Conservation (phyloP, 2,113 vertebrate genomes). For the Brevimyrus niger region DNA sequence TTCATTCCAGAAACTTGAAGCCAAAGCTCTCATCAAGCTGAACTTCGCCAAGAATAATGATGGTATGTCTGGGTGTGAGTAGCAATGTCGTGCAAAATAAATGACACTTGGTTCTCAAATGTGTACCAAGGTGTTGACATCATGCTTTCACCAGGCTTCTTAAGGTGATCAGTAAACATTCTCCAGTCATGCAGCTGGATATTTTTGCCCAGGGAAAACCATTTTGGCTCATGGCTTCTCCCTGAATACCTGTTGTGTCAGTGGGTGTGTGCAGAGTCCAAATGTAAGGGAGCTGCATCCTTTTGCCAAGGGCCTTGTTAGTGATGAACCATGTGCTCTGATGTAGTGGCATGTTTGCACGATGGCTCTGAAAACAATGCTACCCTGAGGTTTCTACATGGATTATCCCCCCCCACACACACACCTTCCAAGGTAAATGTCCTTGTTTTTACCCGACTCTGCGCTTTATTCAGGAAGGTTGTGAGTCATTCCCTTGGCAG, state of each 20-base stretch:
- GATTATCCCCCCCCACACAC: background rate
- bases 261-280: background rate
- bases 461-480: background rate
- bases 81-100: background rate
- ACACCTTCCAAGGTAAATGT: background rate
- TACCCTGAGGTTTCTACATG: background rate
- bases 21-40: slow-evolving; percentile 85
- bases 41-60: slow-evolving; percentile 89
- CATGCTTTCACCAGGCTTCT: background rate
- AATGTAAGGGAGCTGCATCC: background rate
- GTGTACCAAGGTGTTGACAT: background rate
- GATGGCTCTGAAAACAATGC: background rate
- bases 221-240: background rate
- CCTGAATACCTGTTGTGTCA: background rate
- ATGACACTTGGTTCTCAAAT: background rate
- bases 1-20: slow-evolving; percentile 78
- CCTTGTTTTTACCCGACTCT: background rate
- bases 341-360: background rate
- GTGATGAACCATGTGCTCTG: background rate
- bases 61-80: slow-evolving; percentile 58
- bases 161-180: background rate
- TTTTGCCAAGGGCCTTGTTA: background rate
- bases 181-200: background rate
- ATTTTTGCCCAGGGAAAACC: background rate
- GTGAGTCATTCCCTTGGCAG: background rate